phyloP scores from a whole-genome alignment of 2,113 vertebrate species.

The Caloenas nicobarica region DNA sequence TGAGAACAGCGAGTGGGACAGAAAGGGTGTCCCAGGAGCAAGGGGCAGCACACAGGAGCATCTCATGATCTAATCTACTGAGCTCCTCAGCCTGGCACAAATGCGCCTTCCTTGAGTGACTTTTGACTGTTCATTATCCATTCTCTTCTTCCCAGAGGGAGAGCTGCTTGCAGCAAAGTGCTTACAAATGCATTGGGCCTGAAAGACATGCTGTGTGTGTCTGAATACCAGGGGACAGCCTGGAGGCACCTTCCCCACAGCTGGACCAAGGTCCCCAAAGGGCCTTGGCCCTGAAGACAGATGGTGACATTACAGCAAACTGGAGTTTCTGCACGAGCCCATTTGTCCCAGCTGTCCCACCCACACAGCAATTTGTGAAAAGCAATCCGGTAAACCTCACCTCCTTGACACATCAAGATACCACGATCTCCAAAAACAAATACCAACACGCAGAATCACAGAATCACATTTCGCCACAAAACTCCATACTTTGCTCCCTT shows the following conservation, averaged over 20 bases:
- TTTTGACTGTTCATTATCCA: neutral
- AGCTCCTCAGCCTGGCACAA: neutral
- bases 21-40: neutral
- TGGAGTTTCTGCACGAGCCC: neutral
- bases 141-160: neutral
- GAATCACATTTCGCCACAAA: neutral
- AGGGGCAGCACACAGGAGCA: neutral
- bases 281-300: neutral
- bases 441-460: accelerated
- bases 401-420: neutral
- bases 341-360: neutral
- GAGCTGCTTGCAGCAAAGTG: neutral
- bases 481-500: neutral
- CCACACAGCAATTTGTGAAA: neutral
- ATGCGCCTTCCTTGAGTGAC: neutral
- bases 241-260: neutral
- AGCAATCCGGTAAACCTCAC: neutral
- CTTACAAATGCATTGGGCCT: neutral
- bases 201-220: neutral
- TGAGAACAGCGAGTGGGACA: neutral
- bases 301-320: neutral
- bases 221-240: neutral
- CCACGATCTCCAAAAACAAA: neutral
- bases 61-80: neutral
- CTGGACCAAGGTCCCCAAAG: neutral